These are phyloP conservation scores for Pteropus rufus DNA, from an alignment of 2,797 vertebrate genomes.

Conservation along the genomic window DNA sequence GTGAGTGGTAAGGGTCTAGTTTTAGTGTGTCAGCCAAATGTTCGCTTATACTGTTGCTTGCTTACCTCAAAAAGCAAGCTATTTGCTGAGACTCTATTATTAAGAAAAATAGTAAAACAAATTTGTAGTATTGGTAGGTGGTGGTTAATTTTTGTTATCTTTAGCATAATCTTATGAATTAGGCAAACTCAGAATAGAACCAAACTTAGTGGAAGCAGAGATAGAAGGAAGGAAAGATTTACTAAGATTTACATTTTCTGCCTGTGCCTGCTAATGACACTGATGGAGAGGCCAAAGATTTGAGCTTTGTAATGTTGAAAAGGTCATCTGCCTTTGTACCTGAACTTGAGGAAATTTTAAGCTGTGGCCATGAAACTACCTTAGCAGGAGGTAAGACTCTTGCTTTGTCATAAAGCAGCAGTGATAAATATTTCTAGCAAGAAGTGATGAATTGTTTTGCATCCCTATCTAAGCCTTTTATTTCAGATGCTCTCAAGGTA, in stretches of 20 bases:
- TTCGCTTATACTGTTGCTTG: neutral
- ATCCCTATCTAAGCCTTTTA: slow-evolving; percentile 44
- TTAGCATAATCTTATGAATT: neutral
- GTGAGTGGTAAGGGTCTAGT: neutral
- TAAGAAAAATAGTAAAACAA: neutral
- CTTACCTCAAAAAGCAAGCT: neutral
- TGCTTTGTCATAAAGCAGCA: slow-evolving; percentile 51
- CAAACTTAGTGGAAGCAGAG: neutral
- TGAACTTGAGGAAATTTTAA: slow-evolving; percentile 43
- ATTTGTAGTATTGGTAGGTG: neutral
- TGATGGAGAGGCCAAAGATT: neutral
- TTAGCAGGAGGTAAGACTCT: slow-evolving; percentile 32
- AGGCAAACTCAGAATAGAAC: neutral
- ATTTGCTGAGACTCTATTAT: neutral
- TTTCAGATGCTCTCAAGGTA: slow-evolving; percentile 65
- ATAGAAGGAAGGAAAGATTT: neutral
- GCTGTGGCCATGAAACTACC: slow-evolving; percentile 30
- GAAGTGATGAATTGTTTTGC: slow-evolving; percentile 41
- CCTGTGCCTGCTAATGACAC: neutral
- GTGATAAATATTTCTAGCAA: slow-evolving; percentile 37
- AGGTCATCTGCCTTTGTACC: slow-evolving; percentile 15
- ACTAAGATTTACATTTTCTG: neutral
- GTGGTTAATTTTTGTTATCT: slow-evolving; percentile 7
- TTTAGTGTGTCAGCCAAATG: neutral
- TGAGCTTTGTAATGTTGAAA: neutral